A percentile compares a stretch with the other conserved stretches of the same genome.
These are phyloP conservation scores for Sminthurides aquaticus DNA, from an alignment of 2,888 invertebrate genomes.

Conservation along the genomic window DNA sequence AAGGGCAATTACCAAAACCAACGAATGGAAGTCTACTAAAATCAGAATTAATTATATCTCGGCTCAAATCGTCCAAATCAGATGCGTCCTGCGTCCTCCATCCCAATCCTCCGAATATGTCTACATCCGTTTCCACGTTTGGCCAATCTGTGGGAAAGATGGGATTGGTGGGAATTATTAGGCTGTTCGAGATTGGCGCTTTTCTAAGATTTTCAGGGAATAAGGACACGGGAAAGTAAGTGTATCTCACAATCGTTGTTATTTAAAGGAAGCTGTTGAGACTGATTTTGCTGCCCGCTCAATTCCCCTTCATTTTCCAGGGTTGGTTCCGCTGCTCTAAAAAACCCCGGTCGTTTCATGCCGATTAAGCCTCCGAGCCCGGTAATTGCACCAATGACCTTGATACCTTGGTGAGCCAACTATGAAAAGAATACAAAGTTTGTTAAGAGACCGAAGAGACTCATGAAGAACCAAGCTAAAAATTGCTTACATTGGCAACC, in stretches of 20 bases:
- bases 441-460: too few species aligned
- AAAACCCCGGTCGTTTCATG: background rate
- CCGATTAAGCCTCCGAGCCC: background rate
- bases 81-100: constrained; percentile 4
- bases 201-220: background rate
- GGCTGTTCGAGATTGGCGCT: too few species aligned
- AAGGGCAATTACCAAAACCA: background rate
- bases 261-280: background rate
- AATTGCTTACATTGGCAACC: too few species aligned
- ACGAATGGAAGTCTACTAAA: background rate
- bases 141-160: background rate
- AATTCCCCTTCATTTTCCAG: background rate
- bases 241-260: background rate
- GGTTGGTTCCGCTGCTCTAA: too few species aligned
- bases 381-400: background rate
- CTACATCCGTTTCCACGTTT: constrained; percentile 9
- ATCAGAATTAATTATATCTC: background rate
- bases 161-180: too few species aligned
- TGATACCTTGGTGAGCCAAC: constrained; percentile 3
- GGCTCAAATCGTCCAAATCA: background rate
- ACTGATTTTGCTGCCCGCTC: background rate
- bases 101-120: constrained; percentile 6
- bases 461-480: too few species aligned
- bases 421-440: too few species aligned
- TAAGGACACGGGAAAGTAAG: background rate